These are phyloP conservation scores for Drosophila novamexicana DNA, from an alignment of 1,140 invertebrate genomes.

Conservation along the genomic window DNA sequence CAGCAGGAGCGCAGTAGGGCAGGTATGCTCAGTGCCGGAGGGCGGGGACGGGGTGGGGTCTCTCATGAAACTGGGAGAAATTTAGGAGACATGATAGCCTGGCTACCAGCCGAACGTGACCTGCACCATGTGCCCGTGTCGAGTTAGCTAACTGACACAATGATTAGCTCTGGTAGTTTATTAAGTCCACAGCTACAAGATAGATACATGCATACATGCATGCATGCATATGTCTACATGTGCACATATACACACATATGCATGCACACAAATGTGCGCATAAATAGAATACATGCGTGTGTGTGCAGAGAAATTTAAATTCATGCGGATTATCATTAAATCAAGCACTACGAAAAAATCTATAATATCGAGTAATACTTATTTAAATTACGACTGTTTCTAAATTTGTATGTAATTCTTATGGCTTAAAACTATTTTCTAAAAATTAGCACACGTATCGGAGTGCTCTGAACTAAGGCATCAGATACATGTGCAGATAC, in stretches of 20 bases:
- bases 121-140: conserved; percentile 16
- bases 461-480: no score
- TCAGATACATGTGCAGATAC: no score
- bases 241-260: background rate
- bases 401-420: background rate
- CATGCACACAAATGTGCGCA: background rate
- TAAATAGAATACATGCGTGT: conserved; percentile 6
- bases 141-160: conserved; percentile 24
- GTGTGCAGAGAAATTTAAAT: background rate
- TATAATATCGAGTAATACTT: no score
- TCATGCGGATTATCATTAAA: background rate
- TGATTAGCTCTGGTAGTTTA: conserved; percentile 43
- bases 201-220: background rate
- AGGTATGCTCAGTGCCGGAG: no score
- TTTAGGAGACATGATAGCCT: conserved; percentile 25
- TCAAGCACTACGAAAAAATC: no score
- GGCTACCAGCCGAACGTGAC: conserved; percentile 33
- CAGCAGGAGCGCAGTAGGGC: no score
- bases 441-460: no score
- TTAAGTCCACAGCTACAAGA: conserved; percentile 9
- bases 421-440: no score
- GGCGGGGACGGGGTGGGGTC: background rate
- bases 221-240: background rate
- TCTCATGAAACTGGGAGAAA: conserved; percentile 23
- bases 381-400: no score